Percentiles rank a stretch among this genome's conserved stretches.
Conservation (phyloP, 2,113 vertebrate species). For the Austrofundulus limnaeus region DNA sequence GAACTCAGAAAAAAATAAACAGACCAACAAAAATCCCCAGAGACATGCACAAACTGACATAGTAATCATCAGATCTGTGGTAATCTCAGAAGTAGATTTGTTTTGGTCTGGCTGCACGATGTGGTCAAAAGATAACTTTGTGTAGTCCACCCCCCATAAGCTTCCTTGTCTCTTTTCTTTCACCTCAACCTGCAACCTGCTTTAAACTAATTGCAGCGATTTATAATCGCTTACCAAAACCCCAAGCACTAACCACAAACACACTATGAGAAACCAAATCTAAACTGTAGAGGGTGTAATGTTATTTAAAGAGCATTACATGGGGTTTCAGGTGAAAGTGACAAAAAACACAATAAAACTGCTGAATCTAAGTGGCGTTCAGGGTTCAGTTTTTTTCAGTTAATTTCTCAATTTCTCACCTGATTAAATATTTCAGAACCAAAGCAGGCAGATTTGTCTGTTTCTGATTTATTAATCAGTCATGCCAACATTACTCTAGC, state of each 20-base stretch:
- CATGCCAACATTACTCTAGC: neutral
- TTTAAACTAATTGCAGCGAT: neutral
- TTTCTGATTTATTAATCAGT: neutral
- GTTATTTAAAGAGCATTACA: neutral
- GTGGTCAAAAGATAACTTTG: neutral
- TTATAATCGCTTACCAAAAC: neutral
- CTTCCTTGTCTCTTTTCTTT: neutral
- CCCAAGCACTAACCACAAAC: neutral
- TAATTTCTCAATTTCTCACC: neutral
- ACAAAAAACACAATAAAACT: neutral
- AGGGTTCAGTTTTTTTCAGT: neutral
- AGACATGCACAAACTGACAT: too few species aligned
- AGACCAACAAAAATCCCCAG: too few species aligned
- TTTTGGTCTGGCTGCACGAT: neutral
- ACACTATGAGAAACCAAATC: neutral
- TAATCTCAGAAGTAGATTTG: too few species aligned
- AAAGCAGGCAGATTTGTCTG: neutral
- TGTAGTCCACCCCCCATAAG: neutral
- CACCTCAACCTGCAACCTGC: neutral
- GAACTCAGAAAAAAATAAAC: too few species aligned
- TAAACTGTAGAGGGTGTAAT: neutral
- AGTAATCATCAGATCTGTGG: too few species aligned
- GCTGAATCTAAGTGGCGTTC: neutral
- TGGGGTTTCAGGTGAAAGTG: neutral
- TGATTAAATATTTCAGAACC: neutral